Evolutionary conservation across 2,113 vertebrate species (phyloP), one percentile per base, ranked within the genome.

Genomic region (Todiramphus chloris): DNA sequence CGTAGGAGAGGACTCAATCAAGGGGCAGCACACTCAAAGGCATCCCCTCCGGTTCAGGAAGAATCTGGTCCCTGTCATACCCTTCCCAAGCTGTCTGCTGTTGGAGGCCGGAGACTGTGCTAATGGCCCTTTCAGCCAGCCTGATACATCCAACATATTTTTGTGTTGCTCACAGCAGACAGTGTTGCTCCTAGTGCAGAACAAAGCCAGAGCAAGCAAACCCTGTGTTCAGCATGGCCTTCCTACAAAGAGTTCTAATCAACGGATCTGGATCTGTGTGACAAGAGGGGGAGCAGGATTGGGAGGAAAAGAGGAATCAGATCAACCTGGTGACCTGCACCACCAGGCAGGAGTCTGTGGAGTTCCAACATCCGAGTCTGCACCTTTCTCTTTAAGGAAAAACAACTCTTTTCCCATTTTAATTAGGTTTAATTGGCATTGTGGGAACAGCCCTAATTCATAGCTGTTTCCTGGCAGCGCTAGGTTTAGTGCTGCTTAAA

Each of bases 361-460:
- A 51, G 12, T 50, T 33, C 24, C 5, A 7, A 20, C 1, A 2
- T 50, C 11, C 0, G 0, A 66, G 20, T 39, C 8, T 41, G 24
- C 0, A 3, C 23, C 30, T 72, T 91, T 74, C 12, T 67, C 31
- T 83, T 51, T 78, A 64, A 84, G 70, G 56, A n/a, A 50, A 87
- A 64, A 4, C 11, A 76, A 16, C 7, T 27, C 27, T 46, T 79
- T 78, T 7, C 48, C 24, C 15, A 12, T 56, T 92, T 90, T 35
- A 83, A 79, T 77, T 69, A 66, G 28, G 53, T 72, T 79, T 58
- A 58, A 4, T 33, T 76, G 35, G 28, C 37, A 58, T 24, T 33
- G 30, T 53, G 59, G 87, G 63, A 73, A 44, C 43, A 75, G 39
- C n/a, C 60, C 19, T 37, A 24, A 78, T 37, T 80, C 0, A 5